These are phyloP conservation scores for Dynastes tityus DNA, from an alignment of 2,888 invertebrate species.

Conservation along the genomic window DNA sequence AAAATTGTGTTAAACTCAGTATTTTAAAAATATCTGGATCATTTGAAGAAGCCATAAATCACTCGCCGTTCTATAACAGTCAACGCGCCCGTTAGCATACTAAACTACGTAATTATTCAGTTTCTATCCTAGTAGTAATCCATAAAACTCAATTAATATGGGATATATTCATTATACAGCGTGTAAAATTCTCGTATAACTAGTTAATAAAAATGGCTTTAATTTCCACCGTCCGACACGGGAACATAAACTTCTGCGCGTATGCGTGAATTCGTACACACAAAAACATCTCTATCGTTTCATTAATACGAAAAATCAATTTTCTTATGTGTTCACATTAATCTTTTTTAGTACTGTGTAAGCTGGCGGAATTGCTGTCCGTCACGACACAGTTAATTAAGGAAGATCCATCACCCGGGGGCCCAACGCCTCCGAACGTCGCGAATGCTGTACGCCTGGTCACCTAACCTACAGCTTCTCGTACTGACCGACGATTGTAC, in stretches of 20 bases:
- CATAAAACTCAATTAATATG: not conserved
- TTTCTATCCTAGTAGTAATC: not conserved
- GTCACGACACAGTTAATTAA: constrained; percentile 40
- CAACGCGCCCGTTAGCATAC: too few species aligned
- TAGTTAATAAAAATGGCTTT: constrained; percentile 18
- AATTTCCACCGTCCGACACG: not conserved
- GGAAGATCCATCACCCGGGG: constrained; percentile 24
- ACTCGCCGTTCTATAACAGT: too few species aligned
- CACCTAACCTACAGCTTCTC: constrained; percentile 9
- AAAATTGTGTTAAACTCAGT: too few species aligned
- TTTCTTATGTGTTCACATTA: constrained; percentile 35
- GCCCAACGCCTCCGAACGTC: not conserved
- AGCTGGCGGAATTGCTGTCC: constrained; percentile 30
- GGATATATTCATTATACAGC: not conserved
- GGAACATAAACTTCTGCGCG: not conserved
- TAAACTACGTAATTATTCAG: too few species aligned
- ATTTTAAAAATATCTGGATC: too few species aligned
- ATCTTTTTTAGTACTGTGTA: constrained; percentile 42
- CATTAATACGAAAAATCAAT: constrained; percentile 40
- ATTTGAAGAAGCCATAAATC: too few species aligned
- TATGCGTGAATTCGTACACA: not conserved
- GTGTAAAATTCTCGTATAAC: constrained; percentile 1
- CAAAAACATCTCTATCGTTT: constrained; percentile 24
- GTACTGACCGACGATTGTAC: not conserved
- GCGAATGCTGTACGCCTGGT: constrained; percentile 13